Base-by-base conservation (phyloP, 2,113 vertebrate genomes). In the Tyto alba region DNA sequence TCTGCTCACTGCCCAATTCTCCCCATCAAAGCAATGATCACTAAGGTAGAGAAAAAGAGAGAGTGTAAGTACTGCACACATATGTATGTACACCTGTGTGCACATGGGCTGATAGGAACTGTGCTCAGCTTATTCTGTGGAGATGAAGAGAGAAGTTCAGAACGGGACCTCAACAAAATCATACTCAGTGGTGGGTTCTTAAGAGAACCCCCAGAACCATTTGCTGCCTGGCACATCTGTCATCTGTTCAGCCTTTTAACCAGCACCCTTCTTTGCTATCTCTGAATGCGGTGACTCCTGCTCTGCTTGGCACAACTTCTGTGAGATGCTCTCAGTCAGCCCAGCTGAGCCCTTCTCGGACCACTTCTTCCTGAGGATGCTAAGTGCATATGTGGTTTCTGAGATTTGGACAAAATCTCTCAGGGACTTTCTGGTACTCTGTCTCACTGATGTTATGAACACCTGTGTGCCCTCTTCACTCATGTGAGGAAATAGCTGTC, bases 301-400 rank as follows among this genome's bases (percentile, higher is more conserved):
- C 27, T 48, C 10, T 40, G 36, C 57, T 78, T 66, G 18, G n/a
- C 50, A 38, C 14, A 76, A 20, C 26, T 38, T 50, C n/a, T 43
- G 19, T 36, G 59, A 72, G 73, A 45, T 64, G 41, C 7, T 71
- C n/a, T 77, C 68, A 55, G 34, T 36, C 52, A 67, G n/a, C 29
- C 15, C 20, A 23, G 26, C 9, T 66, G 43, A 48, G 21, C 15
- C 45, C 32, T 67, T 16, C 34, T 83, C 32, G 25, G 16, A 13
- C 36, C 25, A 4, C 13, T 60, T 53, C 16, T 90, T 26, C 34
- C 23, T 34, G 11, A 85, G 29, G 21, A 22, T 0, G 1, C 14
- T n/a, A 47, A 93, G 27, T 22, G 10, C 16, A 47, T 32, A 17
- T 0, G 1, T 0, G 0, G 18, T 47, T 89, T 82, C 43, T 91